Conservation (phyloP, 2,797 vertebrate species). For the Bryconaethiops microstoma region DNA sequence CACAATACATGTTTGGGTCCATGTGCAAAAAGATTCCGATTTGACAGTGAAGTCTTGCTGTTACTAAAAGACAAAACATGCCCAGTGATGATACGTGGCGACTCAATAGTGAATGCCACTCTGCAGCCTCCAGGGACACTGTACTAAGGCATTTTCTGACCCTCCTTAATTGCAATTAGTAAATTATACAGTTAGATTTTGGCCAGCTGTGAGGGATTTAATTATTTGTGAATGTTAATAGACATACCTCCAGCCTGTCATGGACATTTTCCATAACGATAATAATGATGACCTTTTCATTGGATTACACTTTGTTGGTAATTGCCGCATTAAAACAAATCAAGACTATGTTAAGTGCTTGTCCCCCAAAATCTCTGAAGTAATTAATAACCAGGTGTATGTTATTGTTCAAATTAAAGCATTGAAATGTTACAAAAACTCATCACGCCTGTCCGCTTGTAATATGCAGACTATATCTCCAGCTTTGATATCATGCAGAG, state of each 20-base stretch:
- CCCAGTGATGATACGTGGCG: conserved; percentile 9
- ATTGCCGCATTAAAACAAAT: conserved; percentile 73
- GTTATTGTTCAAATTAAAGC: neutral
- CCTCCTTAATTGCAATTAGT: conserved; percentile 77
- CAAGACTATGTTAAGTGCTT: conserved; percentile 68
- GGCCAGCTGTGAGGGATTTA: conserved; percentile 74
- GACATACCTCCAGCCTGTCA: conserved; percentile 47
- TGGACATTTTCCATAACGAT: conserved; percentile 64
- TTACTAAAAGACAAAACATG: neutral
- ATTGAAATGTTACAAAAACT: neutral
- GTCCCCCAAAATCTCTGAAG: conserved; percentile 39
- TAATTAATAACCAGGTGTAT: too few species aligned
- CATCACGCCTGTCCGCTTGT: neutral
- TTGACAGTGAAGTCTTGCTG: neutral
- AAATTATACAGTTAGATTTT: conserved; percentile 78
- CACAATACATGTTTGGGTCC: neutral
- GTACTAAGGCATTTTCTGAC: conserved; percentile 55
- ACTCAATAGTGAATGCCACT: conserved; percentile 36
- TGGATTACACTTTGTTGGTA: conserved; percentile 67
- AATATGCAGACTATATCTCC: neutral
- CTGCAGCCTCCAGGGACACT: conserved; percentile 38
- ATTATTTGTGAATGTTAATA: conserved; percentile 80
- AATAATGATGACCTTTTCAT: conserved; percentile 76
- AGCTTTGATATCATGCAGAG: too few species aligned
- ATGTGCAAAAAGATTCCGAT: neutral